Percentiles rank a stretch among this genome's conserved stretches.
Evolutionary conservation across 2,113 vertebrate genomes (phyloP).

Genomic region (Oryctolagus cuniculus): mOryCun1.1 NC_091435.1:69641501-69642000

Average conservation of each 20-base stretch:
- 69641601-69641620: conserved; percentile 88
- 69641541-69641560: background rate
- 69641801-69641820: background rate
- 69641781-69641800: conserved; percentile 1
- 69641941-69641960: background rate
- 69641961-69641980: background rate
- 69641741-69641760: conserved; percentile 16
- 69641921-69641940: background rate
- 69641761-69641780: background rate
- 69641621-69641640: conserved; percentile 92
- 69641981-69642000: background rate
- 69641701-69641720: background rate
- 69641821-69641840: background rate
- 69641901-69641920: background rate
- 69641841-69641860: background rate
- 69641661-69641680: conserved; percentile 89
- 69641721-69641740: conserved; percentile 31
- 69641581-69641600: background rate
- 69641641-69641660: conserved; percentile 89
- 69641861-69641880: background rate
- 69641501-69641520: background rate
- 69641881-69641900: rapidly evolving
- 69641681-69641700: background rate
- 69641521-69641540: background rate
- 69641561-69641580: rapidly evolving